Base-by-base conservation (phyloP, 2,888 invertebrate genomes). In the Drymonia ruficornis region DNA sequence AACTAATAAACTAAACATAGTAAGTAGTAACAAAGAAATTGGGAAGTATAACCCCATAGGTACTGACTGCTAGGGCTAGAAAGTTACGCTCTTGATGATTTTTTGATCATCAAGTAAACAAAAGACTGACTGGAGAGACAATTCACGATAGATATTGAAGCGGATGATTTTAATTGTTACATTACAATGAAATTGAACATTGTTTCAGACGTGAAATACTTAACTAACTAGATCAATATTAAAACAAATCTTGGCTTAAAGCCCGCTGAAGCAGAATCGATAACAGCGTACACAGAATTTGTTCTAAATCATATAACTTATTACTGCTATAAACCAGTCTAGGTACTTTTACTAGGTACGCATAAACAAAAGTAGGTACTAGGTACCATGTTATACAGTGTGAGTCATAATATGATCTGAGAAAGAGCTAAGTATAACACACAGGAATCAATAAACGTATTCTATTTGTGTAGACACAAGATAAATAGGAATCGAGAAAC, bases 401-500 rank as follows among this genome's bases (percentile, higher is more conserved):
- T 47, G 47, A 47, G 5, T 47, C 47, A 47, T 18, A n/a, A n/a
- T n/a, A 18, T 16, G 18, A 34, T 34, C 31, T 15, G 15, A 47
- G 18, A 16, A 47, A 47, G 7, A 34, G 9, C 46, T 28, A 28
- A 28, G 29, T 46, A 9, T 19, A 42, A 18, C 43, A 43, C 43
- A 49, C 59, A 58, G 56, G 50, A 56, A 51, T 55, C 58, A 56
- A 59, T 62, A 58, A 69, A 61, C 65, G 47, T 54, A 56, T 61
- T 64, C 65, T 69, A 69, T 69, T 67, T 65, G 56, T 63, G 61
- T 63, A 53, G 12, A 11, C 8, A 42, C 52, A 55, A 59, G 69
- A 65, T 62, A 59, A 59, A 67, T 69, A 53, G 56, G 12, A 59
- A 57, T 42, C n/a, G 36, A 36, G 36, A 13, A 36, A 36, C 36